phyloP scores from a whole-genome alignment of 2,888 invertebrate species.

The Byasa hedistus region DNA sequence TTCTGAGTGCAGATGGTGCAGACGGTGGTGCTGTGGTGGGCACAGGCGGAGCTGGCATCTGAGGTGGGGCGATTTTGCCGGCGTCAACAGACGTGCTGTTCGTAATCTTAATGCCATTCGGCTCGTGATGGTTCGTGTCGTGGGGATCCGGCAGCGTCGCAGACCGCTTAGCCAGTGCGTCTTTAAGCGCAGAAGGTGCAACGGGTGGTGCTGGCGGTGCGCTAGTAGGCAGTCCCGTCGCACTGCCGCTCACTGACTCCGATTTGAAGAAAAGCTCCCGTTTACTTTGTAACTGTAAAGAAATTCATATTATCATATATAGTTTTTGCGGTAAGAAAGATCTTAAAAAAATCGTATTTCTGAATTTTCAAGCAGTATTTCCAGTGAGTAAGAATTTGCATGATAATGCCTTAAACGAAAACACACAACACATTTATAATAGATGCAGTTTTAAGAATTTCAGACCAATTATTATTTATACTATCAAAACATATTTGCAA shows the following conservation, averaged over 20 bases:
- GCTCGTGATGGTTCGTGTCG: slow-evolving; percentile 74
- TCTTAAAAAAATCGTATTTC: not conserved
- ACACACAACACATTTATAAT: too few species aligned
- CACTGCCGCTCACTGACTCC: slow-evolving; percentile 77
- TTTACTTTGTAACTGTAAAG: slow-evolving; percentile 88
- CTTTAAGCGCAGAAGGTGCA: slow-evolving; percentile 75
- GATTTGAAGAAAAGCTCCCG: slow-evolving; percentile 93
- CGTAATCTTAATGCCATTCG: slow-evolving; percentile 73
- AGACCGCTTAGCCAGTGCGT: slow-evolving; percentile 70
- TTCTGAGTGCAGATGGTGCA: slow-evolving; percentile 58
- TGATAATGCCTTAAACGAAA: too few species aligned
- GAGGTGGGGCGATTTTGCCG: slow-evolving; percentile 62
- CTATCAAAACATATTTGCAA: too few species aligned
- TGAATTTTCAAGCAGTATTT: not conserved
- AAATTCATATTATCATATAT: slow-evolving; percentile 1
- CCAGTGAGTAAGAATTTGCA: too few species aligned
- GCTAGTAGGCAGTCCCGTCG: slow-evolving; percentile 59
- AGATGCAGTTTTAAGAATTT: too few species aligned
- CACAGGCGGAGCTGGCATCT: slow-evolving; percentile 72
- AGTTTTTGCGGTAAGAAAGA: not conserved
- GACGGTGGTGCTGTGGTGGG: slow-evolving; percentile 59
- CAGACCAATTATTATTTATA: too few species aligned
- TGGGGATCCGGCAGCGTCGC: slow-evolving; percentile 68
- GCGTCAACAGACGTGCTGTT: slow-evolving; percentile 67
- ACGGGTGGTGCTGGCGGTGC: slow-evolving; percentile 72